Evolutionary conservation across 2,888 invertebrate species (phyloP), one percentile per base, ranked within the genome.

Genomic region (Pecten maximus): DNA sequence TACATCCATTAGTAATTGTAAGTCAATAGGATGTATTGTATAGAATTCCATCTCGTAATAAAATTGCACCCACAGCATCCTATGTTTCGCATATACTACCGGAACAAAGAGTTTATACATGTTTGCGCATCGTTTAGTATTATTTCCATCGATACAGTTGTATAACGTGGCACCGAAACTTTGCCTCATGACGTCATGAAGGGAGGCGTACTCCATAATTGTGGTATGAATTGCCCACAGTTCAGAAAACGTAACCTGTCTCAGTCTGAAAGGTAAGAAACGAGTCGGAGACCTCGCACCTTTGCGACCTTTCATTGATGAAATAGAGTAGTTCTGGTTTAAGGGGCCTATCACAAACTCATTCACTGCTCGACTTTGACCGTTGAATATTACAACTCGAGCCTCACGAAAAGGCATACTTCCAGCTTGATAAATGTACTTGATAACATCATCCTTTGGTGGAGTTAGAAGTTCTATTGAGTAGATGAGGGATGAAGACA

Each of bases 61-160:
- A 40, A 96, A 93, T 93, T 94, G 94, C 89, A 95, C 94, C 96
- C 96, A 96, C 0, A 93, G 91, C 44, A 94, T 94, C n/a, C 96
- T 91, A 23, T 91, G 90, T 28, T 91, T 87, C 10, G 87, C 87
- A 48, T 50, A 87, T 10, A 40, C n/a, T 8, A 88, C 50, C 6
- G 90, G 90, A 12, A 90, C 16, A 90, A 87, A 44, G 8, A 48
- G 40, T 88, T 54, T 48, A 88, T 90, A 88, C 28, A 54, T 54
- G 28, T 87, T 54, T 15, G 87, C 40, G 44, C 90, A 90, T 40
- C 50, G 35, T 35, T 90, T 48, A 2, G 28, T 50, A 40, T 88
- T 91, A 16, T 90, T 48, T 74, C 35, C 35, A 0, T 60, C 35
- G 23, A 40, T 88, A 88, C 95, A 95, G 15, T 93, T 88, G 12